Evolutionary conservation across 2,888 invertebrate genomes (phyloP).

Genomic region (Pharmacophagus antenor): DNA sequence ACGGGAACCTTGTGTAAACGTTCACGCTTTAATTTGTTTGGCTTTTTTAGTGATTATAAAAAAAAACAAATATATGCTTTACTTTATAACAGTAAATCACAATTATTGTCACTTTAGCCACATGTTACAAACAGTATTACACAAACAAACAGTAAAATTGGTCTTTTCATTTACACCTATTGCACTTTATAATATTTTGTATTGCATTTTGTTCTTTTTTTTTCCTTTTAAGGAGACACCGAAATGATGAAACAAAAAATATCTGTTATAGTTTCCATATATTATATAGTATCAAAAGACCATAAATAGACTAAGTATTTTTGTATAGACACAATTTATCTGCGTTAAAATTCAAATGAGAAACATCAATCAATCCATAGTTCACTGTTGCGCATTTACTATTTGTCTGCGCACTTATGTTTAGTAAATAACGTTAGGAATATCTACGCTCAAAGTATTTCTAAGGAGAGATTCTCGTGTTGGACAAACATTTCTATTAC

Average conservation of each 20-base stretch:
- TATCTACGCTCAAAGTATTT: neutral
- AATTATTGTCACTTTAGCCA: conserved; percentile 11
- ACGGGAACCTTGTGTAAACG: conserved; percentile 29
- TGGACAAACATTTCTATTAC: neutral
- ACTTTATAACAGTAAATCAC: conserved; percentile 7
- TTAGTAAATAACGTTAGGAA: no score
- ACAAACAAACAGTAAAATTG: conserved; percentile 4
- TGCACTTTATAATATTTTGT: neutral
- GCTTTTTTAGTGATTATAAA: conserved; percentile 30
- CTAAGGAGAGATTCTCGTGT: neutral
- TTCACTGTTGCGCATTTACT: no score
- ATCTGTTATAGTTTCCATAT: no score
- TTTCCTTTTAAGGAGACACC: no score
- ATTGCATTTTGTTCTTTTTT: no score
- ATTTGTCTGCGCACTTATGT: no score
- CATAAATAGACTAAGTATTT: no score
- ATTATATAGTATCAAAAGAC: no score
- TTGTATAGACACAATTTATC: no score
- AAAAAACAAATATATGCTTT: conserved; percentile 21
- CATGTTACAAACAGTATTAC: conserved; percentile 14
- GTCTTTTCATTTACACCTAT: conserved; percentile 16
- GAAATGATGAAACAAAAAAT: no score
- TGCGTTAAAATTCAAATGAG: neutral
- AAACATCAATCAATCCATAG: neutral
- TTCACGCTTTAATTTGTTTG: conserved; percentile 32